These are phyloP conservation scores for Bombus consobrinus DNA, from an alignment of 1,140 invertebrate species.

Conservation along the genomic window DNA sequence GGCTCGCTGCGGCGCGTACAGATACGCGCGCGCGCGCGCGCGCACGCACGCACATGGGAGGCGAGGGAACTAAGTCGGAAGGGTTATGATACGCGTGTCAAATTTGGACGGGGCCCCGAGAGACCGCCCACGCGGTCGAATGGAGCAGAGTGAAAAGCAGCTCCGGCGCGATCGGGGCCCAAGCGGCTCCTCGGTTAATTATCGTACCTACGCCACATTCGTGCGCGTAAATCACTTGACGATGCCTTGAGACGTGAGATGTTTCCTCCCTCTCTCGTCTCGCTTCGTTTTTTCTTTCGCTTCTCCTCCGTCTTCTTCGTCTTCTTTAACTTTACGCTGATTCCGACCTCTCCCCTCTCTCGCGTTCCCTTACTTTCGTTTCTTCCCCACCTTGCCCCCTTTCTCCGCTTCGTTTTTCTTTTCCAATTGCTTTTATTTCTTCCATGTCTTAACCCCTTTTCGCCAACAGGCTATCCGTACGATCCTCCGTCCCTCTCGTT, in stretches of 20 bases:
- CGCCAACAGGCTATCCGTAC: conserved; percentile 57
- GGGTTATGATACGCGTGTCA: conserved; percentile 80
- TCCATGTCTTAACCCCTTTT: conserved; percentile 67
- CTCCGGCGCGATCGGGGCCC: conserved; percentile 71
- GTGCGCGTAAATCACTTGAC: conserved; percentile 78
- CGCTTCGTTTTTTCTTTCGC: conserved; percentile 34
- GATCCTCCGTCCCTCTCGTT: conserved; percentile 25
- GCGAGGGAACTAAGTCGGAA: conserved; percentile 58
- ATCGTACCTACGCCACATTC: conserved; percentile 77
- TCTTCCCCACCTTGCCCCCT: conserved; percentile 9
- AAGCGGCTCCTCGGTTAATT: conserved; percentile 77
- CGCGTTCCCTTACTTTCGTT: not conserved
- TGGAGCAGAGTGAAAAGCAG: conserved; percentile 73
- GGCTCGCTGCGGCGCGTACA: conserved; percentile 10
- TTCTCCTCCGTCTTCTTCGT: conserved; percentile 16
- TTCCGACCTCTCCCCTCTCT: conserved; percentile 14
- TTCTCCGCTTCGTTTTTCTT: conserved; percentile 33
- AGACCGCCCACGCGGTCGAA: conserved; percentile 78
- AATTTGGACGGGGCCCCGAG: conserved; percentile 76
- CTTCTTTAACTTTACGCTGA: conserved; percentile 18
- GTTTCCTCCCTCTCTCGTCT: conserved; percentile 39
- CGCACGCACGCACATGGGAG: conserved; percentile 20
- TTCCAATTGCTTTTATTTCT: conserved; percentile 64
- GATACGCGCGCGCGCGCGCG: conserved; percentile 7
- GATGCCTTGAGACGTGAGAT: conserved; percentile 71